phyloP scores from a whole-genome alignment of 2,797 vertebrate species.

The Xerus rutilus region DNA sequence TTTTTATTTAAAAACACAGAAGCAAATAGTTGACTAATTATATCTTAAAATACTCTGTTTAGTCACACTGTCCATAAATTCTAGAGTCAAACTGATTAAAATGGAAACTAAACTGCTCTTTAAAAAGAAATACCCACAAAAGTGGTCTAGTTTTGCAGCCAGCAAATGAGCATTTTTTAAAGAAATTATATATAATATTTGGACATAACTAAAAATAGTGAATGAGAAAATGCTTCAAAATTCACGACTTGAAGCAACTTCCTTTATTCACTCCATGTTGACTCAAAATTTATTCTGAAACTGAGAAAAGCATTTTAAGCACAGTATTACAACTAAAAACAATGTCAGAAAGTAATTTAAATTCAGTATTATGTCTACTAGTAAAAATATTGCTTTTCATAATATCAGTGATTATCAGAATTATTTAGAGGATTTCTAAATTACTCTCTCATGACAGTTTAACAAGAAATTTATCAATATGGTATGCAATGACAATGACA shows the following conservation, averaged over 20 bases:
- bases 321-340: not conserved
- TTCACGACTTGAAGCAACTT: slow-evolving; percentile 40
- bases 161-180: not conserved
- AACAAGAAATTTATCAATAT: slow-evolving; percentile 11
- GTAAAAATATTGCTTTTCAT: not conserved
- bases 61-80: not conserved
- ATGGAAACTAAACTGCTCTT: not conserved
- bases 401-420: slow-evolving; percentile 26
- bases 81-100: slow-evolving; percentile 38
- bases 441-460: not conserved
- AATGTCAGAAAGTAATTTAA: slow-evolving; percentile 34
- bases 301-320: slow-evolving; percentile 40
- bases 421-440: slow-evolving; percentile 13
- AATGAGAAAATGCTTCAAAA: slow-evolving; percentile 32
- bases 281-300: slow-evolving; percentile 61
- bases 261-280: not conserved
- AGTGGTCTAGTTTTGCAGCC: slow-evolving; percentile 2
- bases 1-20: slow-evolving; percentile 33
- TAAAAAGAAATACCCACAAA: slow-evolving; percentile 2
- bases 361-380: slow-evolving; percentile 8
- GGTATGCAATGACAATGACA: not conserved
- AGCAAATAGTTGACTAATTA: not conserved
- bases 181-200: not conserved
- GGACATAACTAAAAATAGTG: not conserved
- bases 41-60: slow-evolving; percentile 16